Evolutionary conservation across 2,113 vertebrate genomes (phyloP), one percentile per base, ranked within the genome.

Genomic region (Heloderma charlesbogerti): DNA sequence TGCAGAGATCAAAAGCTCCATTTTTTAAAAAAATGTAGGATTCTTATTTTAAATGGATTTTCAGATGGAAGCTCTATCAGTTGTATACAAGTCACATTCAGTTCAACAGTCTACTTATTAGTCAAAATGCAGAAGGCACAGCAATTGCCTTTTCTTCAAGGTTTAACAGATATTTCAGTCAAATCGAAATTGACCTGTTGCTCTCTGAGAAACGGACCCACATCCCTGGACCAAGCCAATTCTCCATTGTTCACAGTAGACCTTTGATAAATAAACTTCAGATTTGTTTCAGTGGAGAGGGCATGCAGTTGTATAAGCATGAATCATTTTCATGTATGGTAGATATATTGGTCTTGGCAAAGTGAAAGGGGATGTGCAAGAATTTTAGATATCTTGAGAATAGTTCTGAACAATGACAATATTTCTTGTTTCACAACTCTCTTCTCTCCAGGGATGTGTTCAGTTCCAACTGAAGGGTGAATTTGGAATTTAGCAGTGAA

Each of bases 141-240:
- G 22, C 86, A 87, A 7, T 60, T 40, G 6, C 0, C 2, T 69
- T 94, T 79, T 27, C 67, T 72, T 89, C 57, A 29, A 51, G 13
- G 27, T 51, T 63, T 60, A 93, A 54, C n/a, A 89, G 66, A 80
- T 12, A 34, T 90, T 16, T 88, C 29, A 72, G 82, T 54, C 72
- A 71, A 91, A 91, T 6, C 34, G 82, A 86, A 87, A 54, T 51
- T 54, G 51, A 15, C 57, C 51, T 77, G 45, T 51, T 74, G 25
- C 0, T 54, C 7, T 89, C 34, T 89, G 83, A 40, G 34, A 83
- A 45, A 81, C 12, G 40, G 34, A 79, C 60, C 54, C 66, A 51
- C 81, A 92, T 27, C 3, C 84, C 80, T 86, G 69, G 0, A 86
- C 84, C 77, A 3, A 1, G 84, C 84, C 77, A 3, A 1, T 51